Evolutionary conservation across 2,113 vertebrate species (phyloP).

Genomic region (Ahaetulla prasina): DNA sequence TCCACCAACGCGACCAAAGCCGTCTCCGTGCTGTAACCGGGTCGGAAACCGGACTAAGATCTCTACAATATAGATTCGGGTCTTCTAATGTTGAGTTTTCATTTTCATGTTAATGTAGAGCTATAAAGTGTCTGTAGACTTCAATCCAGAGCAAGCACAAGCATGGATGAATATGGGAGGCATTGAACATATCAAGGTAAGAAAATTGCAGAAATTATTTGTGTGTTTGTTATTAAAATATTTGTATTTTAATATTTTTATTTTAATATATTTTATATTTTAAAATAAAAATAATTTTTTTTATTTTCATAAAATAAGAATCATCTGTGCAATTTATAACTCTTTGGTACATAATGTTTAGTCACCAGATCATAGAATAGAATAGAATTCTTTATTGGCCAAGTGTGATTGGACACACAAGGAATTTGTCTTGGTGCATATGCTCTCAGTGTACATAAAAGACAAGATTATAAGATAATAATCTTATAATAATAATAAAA

Average conservation of each 20-base stretch:
- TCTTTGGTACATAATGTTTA: background rate
- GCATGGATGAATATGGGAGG: slow-evolving; percentile 99
- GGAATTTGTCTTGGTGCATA: too few species aligned
- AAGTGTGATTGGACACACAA: too few species aligned
- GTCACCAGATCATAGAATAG: background rate
- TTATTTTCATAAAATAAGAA: background rate
- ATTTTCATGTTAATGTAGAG: slow-evolving; percentile 71
- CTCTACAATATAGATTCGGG: background rate
- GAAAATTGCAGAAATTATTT: background rate
- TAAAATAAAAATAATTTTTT: too few species aligned
- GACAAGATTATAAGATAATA: too few species aligned
- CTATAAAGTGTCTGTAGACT: slow-evolving; percentile 84
- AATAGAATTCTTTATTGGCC: too few species aligned
- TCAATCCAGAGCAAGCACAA: slow-evolving; percentile 91
- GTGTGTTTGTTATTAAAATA: background rate
- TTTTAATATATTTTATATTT: too few species aligned
- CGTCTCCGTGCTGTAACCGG: too few species aligned
- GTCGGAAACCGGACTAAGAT: too few species aligned
- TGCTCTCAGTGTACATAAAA: too few species aligned
- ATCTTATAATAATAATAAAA: too few species aligned
- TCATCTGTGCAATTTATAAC: background rate
- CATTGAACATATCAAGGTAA: slow-evolving; percentile 95
- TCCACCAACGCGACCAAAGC: too few species aligned
- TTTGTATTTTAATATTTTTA: background rate
- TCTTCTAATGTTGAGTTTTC: slow-evolving; percentile 32